Evolutionary conservation across 2,888 invertebrate genomes (phyloP).

Genomic region (Caenorhabditis plicata): DNA sequence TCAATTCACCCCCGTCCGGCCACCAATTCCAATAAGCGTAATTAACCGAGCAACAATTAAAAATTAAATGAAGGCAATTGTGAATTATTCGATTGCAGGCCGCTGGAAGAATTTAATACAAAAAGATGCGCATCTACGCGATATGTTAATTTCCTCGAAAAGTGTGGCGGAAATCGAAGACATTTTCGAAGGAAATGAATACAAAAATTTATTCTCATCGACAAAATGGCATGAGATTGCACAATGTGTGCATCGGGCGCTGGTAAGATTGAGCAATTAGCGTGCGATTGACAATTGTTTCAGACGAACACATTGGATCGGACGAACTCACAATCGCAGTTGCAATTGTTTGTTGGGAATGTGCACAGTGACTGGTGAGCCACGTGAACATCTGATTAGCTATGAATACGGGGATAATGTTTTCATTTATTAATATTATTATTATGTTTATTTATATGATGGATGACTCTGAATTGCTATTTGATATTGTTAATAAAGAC

Average conservation of each 20-base stretch:
- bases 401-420: too few relatives aligned
- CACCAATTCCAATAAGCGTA: too few relatives aligned
- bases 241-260: conserved; percentile 43
- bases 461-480: too few relatives aligned
- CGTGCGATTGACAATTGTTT: conserved; percentile 1
- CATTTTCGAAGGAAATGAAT: conserved; percentile 43
- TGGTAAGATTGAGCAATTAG: conserved; percentile 7
- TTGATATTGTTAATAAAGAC: too few relatives aligned
- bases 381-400: background rate
- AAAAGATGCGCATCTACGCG: conserved; percentile 25
- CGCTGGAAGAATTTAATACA: conserved; percentile 44
- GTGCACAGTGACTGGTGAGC: conserved; percentile 50
- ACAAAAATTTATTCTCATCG: conserved; percentile 53
- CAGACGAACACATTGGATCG: conserved; percentile 20
- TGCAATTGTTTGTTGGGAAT: conserved; percentile 54
- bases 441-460: too few relatives aligned
- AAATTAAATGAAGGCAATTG: too few relatives aligned
- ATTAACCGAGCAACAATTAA: too few relatives aligned
- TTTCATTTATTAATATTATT: too few relatives aligned
- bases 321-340: conserved; percentile 36
- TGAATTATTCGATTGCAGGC: conserved; percentile 33
- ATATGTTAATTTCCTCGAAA: conserved; percentile 24
- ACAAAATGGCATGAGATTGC: conserved; percentile 61
- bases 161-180: conserved; percentile 39
- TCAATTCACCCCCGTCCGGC: too few relatives aligned